These are phyloP conservation scores for Scopus umbretta DNA, from an alignment of 2,113 vertebrate species.

Conservation along the genomic window DNA sequence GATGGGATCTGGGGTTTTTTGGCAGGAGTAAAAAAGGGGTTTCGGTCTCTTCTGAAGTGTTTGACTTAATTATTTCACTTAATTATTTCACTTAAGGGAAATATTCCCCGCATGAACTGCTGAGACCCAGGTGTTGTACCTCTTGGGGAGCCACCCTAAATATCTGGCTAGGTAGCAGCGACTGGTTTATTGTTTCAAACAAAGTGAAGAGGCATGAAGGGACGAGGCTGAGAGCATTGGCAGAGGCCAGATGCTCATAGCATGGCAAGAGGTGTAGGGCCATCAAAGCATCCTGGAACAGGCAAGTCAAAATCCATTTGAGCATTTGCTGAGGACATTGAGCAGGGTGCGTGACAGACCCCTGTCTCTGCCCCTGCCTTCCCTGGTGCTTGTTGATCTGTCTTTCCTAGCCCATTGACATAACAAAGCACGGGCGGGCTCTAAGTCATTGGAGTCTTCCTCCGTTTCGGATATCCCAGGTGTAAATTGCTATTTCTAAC, in stretches of 20 bases:
- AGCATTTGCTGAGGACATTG: background rate
- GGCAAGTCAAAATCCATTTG: background rate
- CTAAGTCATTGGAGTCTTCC: background rate
- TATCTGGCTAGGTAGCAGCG: background rate
- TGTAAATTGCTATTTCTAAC: background rate
- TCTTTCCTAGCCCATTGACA: background rate
- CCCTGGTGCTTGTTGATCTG: background rate
- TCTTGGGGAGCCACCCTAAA: background rate
- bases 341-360: background rate
- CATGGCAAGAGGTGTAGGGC: background rate
- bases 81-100: too few relatives aligned
- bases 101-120: background rate
- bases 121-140: background rate
- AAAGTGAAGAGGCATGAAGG: background rate
- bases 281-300: background rate
- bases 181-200: background rate
- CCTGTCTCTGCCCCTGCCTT: background rate
- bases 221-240: background rate
- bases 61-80: too few relatives aligned
- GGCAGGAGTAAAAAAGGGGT: background rate
- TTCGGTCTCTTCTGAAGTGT: background rate
- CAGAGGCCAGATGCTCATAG: background rate
- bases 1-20: background rate
- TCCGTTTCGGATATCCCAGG: background rate
- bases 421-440: background rate